Percentiles rank a stretch among this genome's conserved stretches.
Conservation (phyloP, 2,797 vertebrate genomes). For the Toxotes lorentzi region DNA sequence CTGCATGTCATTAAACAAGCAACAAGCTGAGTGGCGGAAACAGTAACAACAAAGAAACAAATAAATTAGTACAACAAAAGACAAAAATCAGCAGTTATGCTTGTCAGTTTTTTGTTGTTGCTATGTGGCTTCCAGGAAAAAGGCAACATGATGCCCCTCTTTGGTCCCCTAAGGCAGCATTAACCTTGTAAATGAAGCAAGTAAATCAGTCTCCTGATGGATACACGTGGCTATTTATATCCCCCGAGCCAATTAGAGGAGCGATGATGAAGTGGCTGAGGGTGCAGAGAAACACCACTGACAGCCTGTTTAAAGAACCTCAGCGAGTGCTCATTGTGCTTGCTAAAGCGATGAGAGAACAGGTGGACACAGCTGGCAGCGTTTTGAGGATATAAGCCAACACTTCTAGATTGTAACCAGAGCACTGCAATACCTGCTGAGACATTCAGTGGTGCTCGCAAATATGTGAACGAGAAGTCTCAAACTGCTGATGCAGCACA, state of each 20-base stretch:
- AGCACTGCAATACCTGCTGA: background rate
- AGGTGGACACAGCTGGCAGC: conserved; percentile 30
- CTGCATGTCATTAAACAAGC: background rate
- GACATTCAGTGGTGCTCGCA: background rate
- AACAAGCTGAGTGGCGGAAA: background rate
- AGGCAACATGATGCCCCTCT: conserved; percentile 26
- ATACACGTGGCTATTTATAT: conserved; percentile 76
- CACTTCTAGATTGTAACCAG: background rate
- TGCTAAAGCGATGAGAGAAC: conserved; percentile 3
- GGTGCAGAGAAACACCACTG: conserved; percentile 56
- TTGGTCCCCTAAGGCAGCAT: conserved; percentile 55
- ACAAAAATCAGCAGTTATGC: background rate
- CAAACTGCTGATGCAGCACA: background rate
- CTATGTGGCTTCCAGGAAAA: conserved; percentile 3
- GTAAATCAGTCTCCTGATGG: conserved; percentile 74
- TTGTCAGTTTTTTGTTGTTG: conserved; percentile 27
- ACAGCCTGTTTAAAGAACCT: conserved; percentile 49
- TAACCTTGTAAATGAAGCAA: conserved; percentile 77
- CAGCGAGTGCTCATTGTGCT: conserved; percentile 10
- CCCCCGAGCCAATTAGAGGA: conserved; percentile 75
- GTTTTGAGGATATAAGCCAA: background rate
- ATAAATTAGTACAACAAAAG: background rate
- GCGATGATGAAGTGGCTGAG: conserved; percentile 66
- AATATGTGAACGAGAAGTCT: background rate
- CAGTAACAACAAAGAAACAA: background rate